Evolutionary conservation across 2,888 invertebrate genomes (phyloP), one percentile per base, ranked within the genome.

Genomic region (Polydrusus tereticollis): DNA sequence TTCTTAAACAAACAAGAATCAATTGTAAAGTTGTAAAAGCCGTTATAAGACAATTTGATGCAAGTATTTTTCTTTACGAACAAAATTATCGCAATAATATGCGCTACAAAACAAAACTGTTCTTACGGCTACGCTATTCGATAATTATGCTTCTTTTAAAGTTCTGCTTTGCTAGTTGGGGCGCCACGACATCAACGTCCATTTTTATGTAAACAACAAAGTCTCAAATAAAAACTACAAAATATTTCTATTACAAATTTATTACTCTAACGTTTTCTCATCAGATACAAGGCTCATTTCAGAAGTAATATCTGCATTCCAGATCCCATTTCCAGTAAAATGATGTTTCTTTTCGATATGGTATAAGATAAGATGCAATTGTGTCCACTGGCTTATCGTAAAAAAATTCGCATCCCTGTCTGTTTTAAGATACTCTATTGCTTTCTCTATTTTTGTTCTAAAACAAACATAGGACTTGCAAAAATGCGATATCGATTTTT

Each of bases 311-410:
- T 66, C 65, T 18, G 71, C 71, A 7, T 63, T 73, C 92, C 93
- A 94, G 43, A 94, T 88, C 0, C 92, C 94, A 80, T 93, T 91
- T 0, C 93, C 93, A 12, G 90, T 91, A 79, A 94, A 94, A 83
- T 93, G 90, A 82, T 90, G 89, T 78, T 90, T 89, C 77, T 88
- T 89, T 83, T 94, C 94, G 20, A 94, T 89, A 67, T 90, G 87
- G 81, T 94, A 94, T 50, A 93, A 80, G 62, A 90, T 88, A 29
- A 94, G 83, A 58, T 92, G 90, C 16, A 94, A 83, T 58, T 89
- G 84, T 74, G 91, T 89, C 14, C 83, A 81, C 50, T 80, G 75
- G 60, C 78, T 78, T 64, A 84, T 69, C 6, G 72, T 75, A 21
- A 76, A 26, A 64, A 76, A 69, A n/a, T 69, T 63, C 16, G 77